Conservation (phyloP, 1,140 invertebrate species). For the Tenebrio molitor region DNA sequence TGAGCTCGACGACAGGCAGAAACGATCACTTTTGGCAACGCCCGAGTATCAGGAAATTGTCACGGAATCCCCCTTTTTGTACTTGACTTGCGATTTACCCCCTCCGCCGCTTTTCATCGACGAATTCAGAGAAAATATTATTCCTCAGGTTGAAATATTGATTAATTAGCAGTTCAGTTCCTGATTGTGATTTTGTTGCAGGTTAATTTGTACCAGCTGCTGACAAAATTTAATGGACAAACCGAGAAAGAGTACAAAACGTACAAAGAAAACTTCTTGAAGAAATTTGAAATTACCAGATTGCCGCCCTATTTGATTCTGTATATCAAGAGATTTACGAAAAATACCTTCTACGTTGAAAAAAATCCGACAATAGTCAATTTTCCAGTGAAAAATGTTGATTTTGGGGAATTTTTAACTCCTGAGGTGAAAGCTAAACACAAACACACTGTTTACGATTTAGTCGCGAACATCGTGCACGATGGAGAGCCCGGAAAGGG, state of each 20-base stretch:
- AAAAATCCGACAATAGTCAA: conserved; percentile 99
- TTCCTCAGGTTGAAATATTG: conserved; percentile 98
- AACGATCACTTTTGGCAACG: conserved; percentile 81
- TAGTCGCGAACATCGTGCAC: conserved; percentile 98
- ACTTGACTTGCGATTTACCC: conserved; percentile 96
- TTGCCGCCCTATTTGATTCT: conserved; percentile 98
- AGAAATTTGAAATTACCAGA: conserved; percentile 95
- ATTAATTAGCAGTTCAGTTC: too few relatives aligned
- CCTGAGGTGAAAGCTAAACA: conserved; percentile 85
- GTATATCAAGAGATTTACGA: conserved; percentile 98
- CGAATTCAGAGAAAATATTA: conserved; percentile 98
- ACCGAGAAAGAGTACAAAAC: conserved; percentile 99
- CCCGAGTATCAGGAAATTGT: conserved; percentile 91
- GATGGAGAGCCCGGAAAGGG: conserved; percentile 96
- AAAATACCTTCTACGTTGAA: conserved; percentile 98
- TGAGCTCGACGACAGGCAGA: conserved; percentile 91
- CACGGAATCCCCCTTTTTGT: conserved; percentile 93
- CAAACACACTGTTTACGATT: conserved; percentile 90
- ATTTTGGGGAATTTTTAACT: conserved; percentile 96
- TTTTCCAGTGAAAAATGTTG: conserved; percentile 98
- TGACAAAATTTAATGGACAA: conserved; percentile 97
- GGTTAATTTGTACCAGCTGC: conserved; percentile 93
- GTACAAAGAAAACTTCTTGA: conserved; percentile 98
- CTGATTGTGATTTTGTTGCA: too few relatives aligned
- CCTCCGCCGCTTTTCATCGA: conserved; percentile 97